Evolutionary conservation across 2,888 invertebrate genomes (phyloP), one percentile per base, ranked within the genome.

Genomic region (Zootermopsis nevadensis): DNA sequence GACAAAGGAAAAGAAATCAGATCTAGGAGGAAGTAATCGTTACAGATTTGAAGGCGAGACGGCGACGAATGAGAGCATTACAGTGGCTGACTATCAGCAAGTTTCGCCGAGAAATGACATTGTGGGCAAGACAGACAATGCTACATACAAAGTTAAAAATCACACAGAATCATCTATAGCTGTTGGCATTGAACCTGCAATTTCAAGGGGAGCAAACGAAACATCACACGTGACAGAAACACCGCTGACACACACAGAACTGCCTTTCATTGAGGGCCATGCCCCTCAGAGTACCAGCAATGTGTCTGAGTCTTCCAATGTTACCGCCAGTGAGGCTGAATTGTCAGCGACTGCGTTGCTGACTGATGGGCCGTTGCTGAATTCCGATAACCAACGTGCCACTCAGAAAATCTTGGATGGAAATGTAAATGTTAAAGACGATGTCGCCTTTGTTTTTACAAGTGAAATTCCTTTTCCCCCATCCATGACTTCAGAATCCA

Each of bases 121-220:
- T n/a, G 60, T 6, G 27, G 6, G 7, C 7, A n/a, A n/a, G 0
- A n/a, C 60, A 60, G 60, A 27, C 15, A 24, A 19, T 15, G 31
- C 69, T 15, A n/a, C 31, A 12, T 8, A 48, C 15, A 15, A 48
- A 27, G 27, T 27, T 24, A 10, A n/a, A 24, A 22, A 19, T 6
- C 19, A n/a, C 30, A 31, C 69, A 69, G 69, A 69, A 33, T 69
- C 69, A 69, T 15, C 19, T 15, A 33, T 69, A 33, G 69, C 69
- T 69, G 33, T 69, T 31, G 69, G 69, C 7, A 69, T 69, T 69
- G 69, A 69, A 69, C 77, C 77, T 19, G 77, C 77, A 31, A 55
- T 48, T 31, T 7, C 77, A 22, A 8, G 24, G 30, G 27, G 19
- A 42, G 38, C 19, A 30, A 77, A 77, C 27, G 53, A 55, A 19